Evolutionary conservation across 1,140 invertebrate species (phyloP).

Genomic region (Formica selysi): DNA sequence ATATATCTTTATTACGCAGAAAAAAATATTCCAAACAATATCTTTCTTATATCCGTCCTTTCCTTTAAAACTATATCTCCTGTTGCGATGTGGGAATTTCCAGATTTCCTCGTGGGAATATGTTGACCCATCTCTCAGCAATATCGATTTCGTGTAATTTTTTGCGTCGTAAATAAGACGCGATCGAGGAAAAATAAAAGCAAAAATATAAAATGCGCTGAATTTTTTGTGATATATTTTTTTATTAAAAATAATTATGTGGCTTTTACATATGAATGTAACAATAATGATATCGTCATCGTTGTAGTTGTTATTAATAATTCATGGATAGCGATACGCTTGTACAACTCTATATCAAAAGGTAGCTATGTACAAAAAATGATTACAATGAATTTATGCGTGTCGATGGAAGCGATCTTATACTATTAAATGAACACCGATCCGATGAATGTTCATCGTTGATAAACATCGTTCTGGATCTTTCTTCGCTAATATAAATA

Average conservation of each 20-base stretch:
- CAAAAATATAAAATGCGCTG: neutral
- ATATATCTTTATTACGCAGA: neutral
- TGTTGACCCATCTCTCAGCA: neutral
- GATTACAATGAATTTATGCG: too few species aligned
- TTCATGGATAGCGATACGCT: neutral
- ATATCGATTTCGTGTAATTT: constrained; percentile 25
- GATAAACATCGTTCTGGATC: constrained; percentile 55
- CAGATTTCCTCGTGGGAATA: constrained; percentile 45
- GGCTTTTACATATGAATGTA: constrained; percentile 47
- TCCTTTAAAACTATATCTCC: constrained; percentile 13
- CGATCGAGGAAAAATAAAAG: neutral
- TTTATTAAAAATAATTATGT: constrained; percentile 70
- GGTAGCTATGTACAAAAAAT: constrained; percentile 63
- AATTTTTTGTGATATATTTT: constrained; percentile 59
- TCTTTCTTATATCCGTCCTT: constrained; percentile 8
- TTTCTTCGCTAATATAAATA: constrained; percentile 61
- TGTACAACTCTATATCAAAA: constrained; percentile 49
- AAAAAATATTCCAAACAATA: neutral
- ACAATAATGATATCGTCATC: constrained; percentile 43
- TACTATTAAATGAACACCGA: constrained; percentile 57
- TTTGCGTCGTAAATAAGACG: constrained; percentile 31
- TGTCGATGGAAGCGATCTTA: constrained; percentile 11
- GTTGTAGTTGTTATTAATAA: neutral
- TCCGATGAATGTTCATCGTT: neutral
- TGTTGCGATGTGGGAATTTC: constrained; percentile 47